Evolutionary conservation across 2,113 vertebrate species (phyloP).

Genomic region (Zapornia atra): DNA sequence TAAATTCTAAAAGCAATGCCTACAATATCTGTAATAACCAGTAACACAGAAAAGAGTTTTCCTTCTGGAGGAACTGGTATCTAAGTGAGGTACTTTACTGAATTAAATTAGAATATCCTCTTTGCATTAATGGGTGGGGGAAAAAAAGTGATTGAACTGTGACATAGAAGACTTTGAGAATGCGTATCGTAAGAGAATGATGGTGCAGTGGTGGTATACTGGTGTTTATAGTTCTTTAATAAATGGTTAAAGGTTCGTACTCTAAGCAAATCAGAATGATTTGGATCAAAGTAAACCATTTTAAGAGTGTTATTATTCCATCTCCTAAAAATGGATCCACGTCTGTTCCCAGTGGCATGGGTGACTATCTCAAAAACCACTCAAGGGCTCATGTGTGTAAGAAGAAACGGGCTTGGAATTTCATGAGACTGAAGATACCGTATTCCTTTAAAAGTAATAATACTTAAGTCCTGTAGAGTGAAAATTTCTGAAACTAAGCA

Average conservation of each 20-base stretch:
- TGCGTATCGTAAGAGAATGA: not conserved
- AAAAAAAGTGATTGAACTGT: not conserved
- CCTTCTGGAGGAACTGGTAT: conserved; percentile 71
- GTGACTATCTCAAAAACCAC: not conserved
- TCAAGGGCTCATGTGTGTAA: not conserved
- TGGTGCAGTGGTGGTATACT: not conserved
- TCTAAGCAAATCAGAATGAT: not conserved
- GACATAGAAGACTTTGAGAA: not conserved
- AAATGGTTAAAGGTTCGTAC: not conserved
- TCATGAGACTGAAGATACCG: not conserved
- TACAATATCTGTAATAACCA: not conserved
- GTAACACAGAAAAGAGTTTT: conserved; percentile 17
- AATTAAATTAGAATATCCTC: conserved; percentile 39
- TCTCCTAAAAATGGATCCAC: not conserved
- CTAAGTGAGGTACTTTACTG: conserved; percentile 47
- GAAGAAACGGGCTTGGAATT: not conserved
- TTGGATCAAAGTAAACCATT: not conserved
- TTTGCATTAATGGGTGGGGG: not conserved
- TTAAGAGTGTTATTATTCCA: not conserved
- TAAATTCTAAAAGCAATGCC: conserved; percentile 15
- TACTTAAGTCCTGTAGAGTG: not conserved
- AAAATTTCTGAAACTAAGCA: conserved; percentile 25
- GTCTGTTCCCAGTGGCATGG: not conserved
- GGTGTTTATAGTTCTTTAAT: conserved; percentile 24
- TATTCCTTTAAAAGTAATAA: not conserved